Evolutionary conservation across 2,888 invertebrate species (phyloP), one percentile per base, ranked within the genome.

Genomic region (Troglohyphantes excavatus): DNA sequence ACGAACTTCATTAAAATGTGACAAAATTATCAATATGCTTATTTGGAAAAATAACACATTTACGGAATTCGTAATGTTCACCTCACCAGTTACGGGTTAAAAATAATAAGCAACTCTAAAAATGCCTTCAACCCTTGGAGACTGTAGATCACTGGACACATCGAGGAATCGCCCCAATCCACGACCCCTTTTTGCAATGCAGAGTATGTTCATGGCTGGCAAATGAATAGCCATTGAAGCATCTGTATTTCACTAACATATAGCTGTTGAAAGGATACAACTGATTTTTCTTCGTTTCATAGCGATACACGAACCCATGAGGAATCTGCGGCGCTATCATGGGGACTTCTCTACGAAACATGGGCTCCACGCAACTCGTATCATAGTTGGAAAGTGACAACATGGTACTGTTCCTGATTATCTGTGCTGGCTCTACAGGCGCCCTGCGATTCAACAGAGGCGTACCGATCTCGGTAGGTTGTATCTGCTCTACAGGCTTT

Each of bases 261-360:
- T 76, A 90, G 19, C 27, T 65, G 26, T 82, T 90, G 27, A 70
- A 86, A 65, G 90, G 82, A 46, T 72, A 86, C 17, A 21, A 3
- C 39, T 82, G 39, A 65, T 90, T 86, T 26, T 86, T 90, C 29
- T 70, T 86, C 17, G 90, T 90, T 72, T 87, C 90, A 76, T 90
- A 90, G 5, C 72, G 75, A 21, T 68, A 90, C 29, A 90, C 90
- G 65, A 90, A 86, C 0, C 82, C 82, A 83, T 90, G 43, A 3
- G 33, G 46, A 19, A 87, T 29, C 39, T 65, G 72, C 6, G 90
- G 90, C 3, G 86, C 90, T 23, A 86, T 75, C 65, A 70, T 82
- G 5, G 90, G 90, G n/a, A 86, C 63, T 72, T 76, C 75, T 26
- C 82, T 75, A 7, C 86, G 76, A 46, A 86, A 83, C 7, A 82